These are phyloP conservation scores for Alethe castanea DNA, from an alignment of 2,113 vertebrate genomes.

Conservation along the genomic window DNA sequence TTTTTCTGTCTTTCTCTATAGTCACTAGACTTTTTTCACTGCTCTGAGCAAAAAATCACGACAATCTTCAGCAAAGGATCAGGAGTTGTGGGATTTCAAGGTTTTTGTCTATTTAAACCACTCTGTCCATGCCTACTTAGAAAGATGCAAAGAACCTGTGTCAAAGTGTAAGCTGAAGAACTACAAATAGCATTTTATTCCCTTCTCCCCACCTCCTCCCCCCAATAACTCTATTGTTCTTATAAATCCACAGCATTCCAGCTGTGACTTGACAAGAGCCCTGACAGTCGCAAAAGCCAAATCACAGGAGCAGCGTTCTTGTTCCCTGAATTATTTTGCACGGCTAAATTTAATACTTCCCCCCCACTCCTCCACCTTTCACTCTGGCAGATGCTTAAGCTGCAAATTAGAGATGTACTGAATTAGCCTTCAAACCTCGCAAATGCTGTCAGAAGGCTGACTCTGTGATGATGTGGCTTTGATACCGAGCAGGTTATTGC, in stretches of 20 bases:
- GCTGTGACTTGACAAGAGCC: conserved; percentile 1
- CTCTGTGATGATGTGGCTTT: conserved; percentile 42
- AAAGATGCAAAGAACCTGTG: conserved; percentile 5
- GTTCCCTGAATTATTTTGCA: background rate
- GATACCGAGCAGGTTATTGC: conserved; percentile 48
- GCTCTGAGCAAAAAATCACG: background rate
- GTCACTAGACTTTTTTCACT: background rate
- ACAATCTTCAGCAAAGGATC: background rate
- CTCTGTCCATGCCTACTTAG: background rate
- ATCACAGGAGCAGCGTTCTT: background rate
- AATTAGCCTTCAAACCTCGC: conserved; percentile 49
- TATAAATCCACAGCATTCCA: conserved; percentile 4
- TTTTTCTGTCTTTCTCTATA: background rate
- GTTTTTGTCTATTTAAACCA: background rate
- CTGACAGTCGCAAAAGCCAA: conserved; percentile 28
- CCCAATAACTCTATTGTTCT: conserved; percentile 49
- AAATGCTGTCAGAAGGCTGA: conserved; percentile 34
- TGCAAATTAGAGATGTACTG: conserved; percentile 47
- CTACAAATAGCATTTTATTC: conserved; percentile 39
- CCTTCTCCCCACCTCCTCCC: background rate
- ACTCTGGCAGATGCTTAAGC: conserved; percentile 38
- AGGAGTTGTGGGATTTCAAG: background rate
- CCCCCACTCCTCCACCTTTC: background rate
- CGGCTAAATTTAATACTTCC: conserved; percentile 16
- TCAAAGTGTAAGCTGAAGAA: conserved; percentile 18